Conservation (phyloP, 2,888 invertebrate species). For the Cerastis rubricosa region DNA sequence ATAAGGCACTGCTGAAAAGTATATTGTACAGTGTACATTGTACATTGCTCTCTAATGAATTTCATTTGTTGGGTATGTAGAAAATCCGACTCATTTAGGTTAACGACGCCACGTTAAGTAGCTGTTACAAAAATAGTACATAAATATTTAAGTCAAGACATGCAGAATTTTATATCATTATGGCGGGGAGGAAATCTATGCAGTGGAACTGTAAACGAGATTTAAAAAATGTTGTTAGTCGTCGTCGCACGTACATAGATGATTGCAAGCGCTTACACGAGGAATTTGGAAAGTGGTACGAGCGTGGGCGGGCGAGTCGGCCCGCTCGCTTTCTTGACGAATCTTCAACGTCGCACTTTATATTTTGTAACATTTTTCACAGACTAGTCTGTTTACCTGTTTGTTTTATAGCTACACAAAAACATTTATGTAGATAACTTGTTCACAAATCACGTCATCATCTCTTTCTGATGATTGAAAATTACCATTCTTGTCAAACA, state of each 20-base stretch:
- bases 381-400: conserved; percentile 70
- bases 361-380: conserved; percentile 86
- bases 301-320: conserved; percentile 89
- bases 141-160: conserved; percentile 8
- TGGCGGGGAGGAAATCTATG: conserved; percentile 48
- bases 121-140: not conserved
- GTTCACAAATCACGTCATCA: conserved; percentile 52
- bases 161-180: conserved; percentile 7
- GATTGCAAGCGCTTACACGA: conserved; percentile 88
- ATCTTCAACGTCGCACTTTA: conserved; percentile 86
- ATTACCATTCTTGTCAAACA: conserved; percentile 38
- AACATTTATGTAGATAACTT: conserved; percentile 52
- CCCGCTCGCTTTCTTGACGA: conserved; percentile 85
- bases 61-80: not conserved
- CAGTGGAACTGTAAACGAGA: conserved; percentile 71
- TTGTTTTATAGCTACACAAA: conserved; percentile 69
- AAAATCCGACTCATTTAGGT: conserved; percentile 13
- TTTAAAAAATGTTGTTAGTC: conserved; percentile 76
- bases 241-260: conserved; percentile 82
- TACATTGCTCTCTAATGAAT: not conserved
- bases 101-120: conserved; percentile 15
- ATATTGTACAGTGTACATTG: not conserved
- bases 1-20: not conserved
- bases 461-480: conserved; percentile 50
- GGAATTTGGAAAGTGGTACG: conserved; percentile 90